Evolutionary conservation across 2,888 invertebrate species (phyloP).

Genomic region (Ecdyonurus torrentis): DNA sequence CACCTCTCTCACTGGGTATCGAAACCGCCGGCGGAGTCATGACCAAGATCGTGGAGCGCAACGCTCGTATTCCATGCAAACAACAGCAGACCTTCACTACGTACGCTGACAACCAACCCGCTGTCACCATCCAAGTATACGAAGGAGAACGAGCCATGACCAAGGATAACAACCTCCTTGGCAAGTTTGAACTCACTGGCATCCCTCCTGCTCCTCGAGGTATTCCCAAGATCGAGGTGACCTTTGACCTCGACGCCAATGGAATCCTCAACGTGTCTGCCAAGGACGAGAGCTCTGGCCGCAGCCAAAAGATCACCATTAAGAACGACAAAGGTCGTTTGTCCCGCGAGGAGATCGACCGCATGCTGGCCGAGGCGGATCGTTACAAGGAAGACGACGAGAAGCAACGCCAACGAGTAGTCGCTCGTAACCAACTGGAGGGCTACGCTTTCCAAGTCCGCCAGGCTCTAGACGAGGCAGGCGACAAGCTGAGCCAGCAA

Average conservation of each 20-base stretch:
- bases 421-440: slow-evolving; percentile 54
- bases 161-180: slow-evolving; percentile 67
- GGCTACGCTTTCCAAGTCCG: slow-evolving; percentile 26
- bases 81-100: slow-evolving; percentile 70
- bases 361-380: slow-evolving; percentile 67
- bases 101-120: slow-evolving; percentile 81
- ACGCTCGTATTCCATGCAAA: slow-evolving; percentile 59
- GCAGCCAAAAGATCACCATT: slow-evolving; percentile 65
- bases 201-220: slow-evolving; percentile 76
- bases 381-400: slow-evolving; percentile 57
- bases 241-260: slow-evolving; percentile 74
- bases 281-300: slow-evolving; percentile 60
- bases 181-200: slow-evolving; percentile 29
- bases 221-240: slow-evolving; percentile 57
- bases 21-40: slow-evolving; percentile 72
- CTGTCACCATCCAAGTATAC: slow-evolving; percentile 71
- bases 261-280: slow-evolving; percentile 58
- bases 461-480: slow-evolving; percentile 23
- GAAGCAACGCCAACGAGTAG: slow-evolving; percentile 46
- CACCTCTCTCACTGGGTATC: slow-evolving; percentile 45
- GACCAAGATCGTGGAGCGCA: slow-evolving; percentile 69
- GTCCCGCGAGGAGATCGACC: slow-evolving; percentile 72
- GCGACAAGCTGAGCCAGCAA: slow-evolving; percentile 22
- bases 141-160: slow-evolving; percentile 79
- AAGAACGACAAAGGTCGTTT: slow-evolving; percentile 75